These are phyloP conservation scores for Philaethria dido DNA, from an alignment of 2,888 invertebrate genomes.

Conservation along the genomic window DNA sequence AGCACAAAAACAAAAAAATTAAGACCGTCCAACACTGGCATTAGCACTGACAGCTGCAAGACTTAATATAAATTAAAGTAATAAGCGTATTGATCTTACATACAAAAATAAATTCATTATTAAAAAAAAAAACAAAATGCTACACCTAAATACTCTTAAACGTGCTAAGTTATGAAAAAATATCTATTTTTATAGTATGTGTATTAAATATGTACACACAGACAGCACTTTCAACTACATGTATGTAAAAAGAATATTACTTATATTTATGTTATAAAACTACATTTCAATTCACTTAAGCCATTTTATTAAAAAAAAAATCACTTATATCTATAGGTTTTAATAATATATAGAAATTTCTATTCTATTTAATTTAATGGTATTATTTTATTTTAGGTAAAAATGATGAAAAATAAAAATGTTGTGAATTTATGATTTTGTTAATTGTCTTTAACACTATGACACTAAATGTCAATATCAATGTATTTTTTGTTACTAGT, in stretches of 20 bases:
- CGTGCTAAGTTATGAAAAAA: conserved; percentile 34
- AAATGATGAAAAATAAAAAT: background rate
- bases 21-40: background rate
- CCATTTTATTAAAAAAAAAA: conserved; percentile 5
- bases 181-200: conserved; percentile 36
- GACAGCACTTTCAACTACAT: conserved; percentile 9
- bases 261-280: conserved; percentile 16
- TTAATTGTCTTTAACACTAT: background rate
- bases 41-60: conserved; percentile 2
- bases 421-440: background rate
- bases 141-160: conserved; percentile 22
- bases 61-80: conserved; percentile 55
- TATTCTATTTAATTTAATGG: conserved; percentile 14
- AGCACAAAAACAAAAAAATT: background rate
- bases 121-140: conserved; percentile 42
- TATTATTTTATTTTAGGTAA: background rate
- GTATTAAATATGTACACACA: conserved; percentile 14
- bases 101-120: conserved; percentile 54
- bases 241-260: background rate
- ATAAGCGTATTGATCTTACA: conserved; percentile 73
- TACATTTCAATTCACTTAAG: conserved; percentile 19
- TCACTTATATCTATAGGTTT: conserved; percentile 8
- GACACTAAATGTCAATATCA: background rate
- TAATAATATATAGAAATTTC: conserved; percentile 1
- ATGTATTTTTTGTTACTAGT: too few relatives aligned